Percentiles rank a stretch among this genome's conserved stretches.
phyloP scores from a whole-genome alignment of 2,113 vertebrate genomes.

The Gulo gulo region DNA sequence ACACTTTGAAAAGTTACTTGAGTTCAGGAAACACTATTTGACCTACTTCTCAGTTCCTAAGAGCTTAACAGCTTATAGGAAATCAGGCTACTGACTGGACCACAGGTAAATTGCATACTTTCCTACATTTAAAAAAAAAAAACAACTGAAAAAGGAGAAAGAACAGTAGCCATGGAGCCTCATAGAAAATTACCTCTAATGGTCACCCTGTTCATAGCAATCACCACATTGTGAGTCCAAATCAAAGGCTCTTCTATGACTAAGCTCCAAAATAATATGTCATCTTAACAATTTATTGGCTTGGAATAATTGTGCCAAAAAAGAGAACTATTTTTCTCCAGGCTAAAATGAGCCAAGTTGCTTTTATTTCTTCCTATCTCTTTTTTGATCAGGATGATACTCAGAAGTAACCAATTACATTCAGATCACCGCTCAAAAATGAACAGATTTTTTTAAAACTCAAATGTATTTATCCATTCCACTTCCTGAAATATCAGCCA shows the following conservation, averaged over 20 bases:
- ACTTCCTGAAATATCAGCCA: slow-evolving; percentile 14
- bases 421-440: slow-evolving; percentile 43
- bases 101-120: neutral
- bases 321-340: slow-evolving; percentile 47
- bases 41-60: neutral
- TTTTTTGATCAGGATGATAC: slow-evolving; percentile 34
- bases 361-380: neutral
- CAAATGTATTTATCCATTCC: slow-evolving; percentile 12
- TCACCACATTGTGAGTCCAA: neutral
- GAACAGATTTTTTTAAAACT: neutral
- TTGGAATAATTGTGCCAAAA: slow-evolving; percentile 21
- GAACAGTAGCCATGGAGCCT: neutral
- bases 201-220: neutral
- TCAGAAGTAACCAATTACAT: slow-evolving; percentile 37
- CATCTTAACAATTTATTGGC: slow-evolving; percentile 52
- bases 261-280: neutral
- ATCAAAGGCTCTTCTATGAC: slow-evolving; percentile 32
- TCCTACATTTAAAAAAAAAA: slow-evolving; percentile 2
- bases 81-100: neutral
- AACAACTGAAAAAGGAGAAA: neutral
- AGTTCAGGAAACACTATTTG: neutral
- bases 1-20: neutral
- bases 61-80: neutral
- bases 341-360: slow-evolving; percentile 35
- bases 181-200: neutral